Conservation (phyloP, 2,797 vertebrate genomes). For the Remorina albescens region DNA sequence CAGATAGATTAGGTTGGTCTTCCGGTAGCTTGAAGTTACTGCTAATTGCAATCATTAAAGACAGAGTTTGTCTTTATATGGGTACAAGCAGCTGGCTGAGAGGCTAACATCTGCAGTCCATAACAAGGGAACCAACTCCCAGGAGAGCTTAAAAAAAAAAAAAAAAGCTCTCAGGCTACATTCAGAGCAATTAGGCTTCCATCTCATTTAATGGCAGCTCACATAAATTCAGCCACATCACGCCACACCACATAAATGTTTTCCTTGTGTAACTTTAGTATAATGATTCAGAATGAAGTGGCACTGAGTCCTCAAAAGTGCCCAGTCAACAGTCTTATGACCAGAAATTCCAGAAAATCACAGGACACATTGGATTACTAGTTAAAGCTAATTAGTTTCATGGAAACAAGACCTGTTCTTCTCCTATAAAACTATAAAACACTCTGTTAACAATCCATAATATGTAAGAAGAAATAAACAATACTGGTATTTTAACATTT, state of each 20-base stretch:
- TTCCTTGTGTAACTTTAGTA: conserved; percentile 15
- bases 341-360: conserved; percentile 12
- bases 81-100: conserved; percentile 54
- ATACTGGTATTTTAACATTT: conserved; percentile 1
- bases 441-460: no score
- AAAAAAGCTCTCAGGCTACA: background rate
- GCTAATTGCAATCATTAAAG: conserved; percentile 61
- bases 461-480: no score
- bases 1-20: conserved; percentile 19
- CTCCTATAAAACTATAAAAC: conserved; percentile 1
- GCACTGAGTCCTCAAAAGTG: background rate
- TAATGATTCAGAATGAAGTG: background rate
- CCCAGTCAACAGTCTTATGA: conserved; percentile 17
- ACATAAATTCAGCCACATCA: conserved; percentile 10
- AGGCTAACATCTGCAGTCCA: conserved; percentile 60
- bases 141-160: conserved; percentile 15
- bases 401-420: background rate
- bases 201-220: conserved; percentile 21
- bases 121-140: conserved; percentile 30
- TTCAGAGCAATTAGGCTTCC: conserved; percentile 18
- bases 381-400: no score
- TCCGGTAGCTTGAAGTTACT: conserved; percentile 35
- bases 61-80: conserved; percentile 29
- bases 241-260: background rate
- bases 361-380: background rate